These are phyloP conservation scores for Polymixis lichenea DNA, from an alignment of 2,888 invertebrate species.

Conservation along the genomic window DNA sequence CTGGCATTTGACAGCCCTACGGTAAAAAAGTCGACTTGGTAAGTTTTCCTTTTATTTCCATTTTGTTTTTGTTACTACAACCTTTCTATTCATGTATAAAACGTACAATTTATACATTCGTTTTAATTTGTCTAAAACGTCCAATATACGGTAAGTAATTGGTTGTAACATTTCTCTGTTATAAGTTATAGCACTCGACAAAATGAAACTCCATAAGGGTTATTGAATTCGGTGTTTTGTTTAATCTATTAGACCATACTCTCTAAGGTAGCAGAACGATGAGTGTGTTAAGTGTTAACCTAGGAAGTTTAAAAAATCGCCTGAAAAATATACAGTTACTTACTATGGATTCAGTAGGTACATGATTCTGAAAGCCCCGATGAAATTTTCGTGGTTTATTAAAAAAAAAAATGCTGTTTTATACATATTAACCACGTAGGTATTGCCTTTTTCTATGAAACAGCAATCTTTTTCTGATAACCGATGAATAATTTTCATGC, in stretches of 20 bases:
- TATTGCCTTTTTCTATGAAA: no score
- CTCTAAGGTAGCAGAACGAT: not conserved
- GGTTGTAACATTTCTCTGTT: conserved; percentile 51
- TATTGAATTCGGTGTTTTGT: conserved; percentile 59
- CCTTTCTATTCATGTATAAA: conserved; percentile 28
- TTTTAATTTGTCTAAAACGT: conserved; percentile 64
- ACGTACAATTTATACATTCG: conserved; percentile 25
- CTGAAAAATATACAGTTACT: no score
- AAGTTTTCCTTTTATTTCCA: conserved; percentile 37
- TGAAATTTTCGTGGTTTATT: no score
- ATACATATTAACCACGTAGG: no score
- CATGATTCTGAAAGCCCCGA: no score
- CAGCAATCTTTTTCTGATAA: no score
- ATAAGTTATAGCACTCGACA: conserved; percentile 50
- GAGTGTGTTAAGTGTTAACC: not conserved
- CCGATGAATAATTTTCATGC: no score
- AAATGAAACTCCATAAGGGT: conserved; percentile 60
- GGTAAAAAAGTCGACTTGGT: conserved; percentile 9
- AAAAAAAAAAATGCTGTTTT: no score
- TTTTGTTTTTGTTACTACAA: conserved; percentile 20
- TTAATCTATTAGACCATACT: conserved; percentile 14
- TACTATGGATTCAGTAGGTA: no score
- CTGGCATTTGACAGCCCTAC: conserved; percentile 8
- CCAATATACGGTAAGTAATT: conserved; percentile 60
- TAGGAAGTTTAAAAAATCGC: not conserved